These are phyloP conservation scores for Paralichthys olivaceus DNA, from an alignment of 2,113 vertebrate genomes.

Conservation along the genomic window DNA sequence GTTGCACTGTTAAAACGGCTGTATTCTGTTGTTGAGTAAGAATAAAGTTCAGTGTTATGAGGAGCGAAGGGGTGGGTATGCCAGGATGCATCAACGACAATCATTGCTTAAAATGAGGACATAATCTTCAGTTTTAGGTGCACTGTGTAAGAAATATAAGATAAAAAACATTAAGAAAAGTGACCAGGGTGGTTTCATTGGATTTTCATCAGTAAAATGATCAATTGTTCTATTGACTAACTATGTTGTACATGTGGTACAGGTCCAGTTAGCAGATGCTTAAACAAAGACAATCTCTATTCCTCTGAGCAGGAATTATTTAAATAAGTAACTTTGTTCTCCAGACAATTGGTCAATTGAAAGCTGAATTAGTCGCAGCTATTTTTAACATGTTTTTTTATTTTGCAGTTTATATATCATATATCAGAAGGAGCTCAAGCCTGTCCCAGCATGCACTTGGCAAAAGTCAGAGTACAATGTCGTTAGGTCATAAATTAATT, in stretches of 20 bases:
- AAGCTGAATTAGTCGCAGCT: no score
- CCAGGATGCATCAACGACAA: no score
- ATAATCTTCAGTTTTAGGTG: not conserved
- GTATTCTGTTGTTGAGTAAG: not conserved
- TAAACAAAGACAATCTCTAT: not conserved
- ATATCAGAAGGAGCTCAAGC: not conserved
- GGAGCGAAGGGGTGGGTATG: not conserved
- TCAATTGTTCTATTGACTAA: not conserved
- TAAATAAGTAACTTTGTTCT: not conserved
- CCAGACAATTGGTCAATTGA: no score
- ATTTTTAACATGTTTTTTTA: not conserved
- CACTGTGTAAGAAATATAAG: not conserved
- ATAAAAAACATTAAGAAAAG: no score
- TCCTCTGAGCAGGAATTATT: not conserved
- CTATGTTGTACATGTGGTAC: not conserved
- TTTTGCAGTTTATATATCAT: not conserved
- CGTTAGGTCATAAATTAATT: not conserved
- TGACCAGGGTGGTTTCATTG: not conserved
- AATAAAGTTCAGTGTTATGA: not conserved
- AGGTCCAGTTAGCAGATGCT: not conserved
- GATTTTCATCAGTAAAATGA: not conserved
- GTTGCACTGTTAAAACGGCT: constrained; percentile 13
- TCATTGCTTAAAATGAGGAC: not conserved
- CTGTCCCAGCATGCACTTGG: not conserved
- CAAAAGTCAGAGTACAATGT: not conserved